Evolutionary conservation across 2,797 vertebrate genomes (phyloP), one percentile per base, ranked within the genome.

Genomic region (Synaphobranchus kaupii): DNA sequence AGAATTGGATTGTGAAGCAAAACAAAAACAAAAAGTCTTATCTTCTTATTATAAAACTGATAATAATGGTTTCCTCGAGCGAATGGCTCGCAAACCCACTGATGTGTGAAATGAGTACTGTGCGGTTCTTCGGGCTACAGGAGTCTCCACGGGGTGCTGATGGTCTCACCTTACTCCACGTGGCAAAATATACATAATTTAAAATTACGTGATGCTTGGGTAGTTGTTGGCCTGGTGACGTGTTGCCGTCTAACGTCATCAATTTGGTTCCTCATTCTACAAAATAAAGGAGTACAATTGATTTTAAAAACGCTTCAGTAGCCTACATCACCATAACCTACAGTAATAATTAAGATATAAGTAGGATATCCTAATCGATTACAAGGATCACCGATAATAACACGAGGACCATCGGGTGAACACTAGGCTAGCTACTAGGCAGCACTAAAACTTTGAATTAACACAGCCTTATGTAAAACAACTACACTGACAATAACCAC

Each of bases 161-260:
- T 34, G 39, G 78, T 48, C 78, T 81, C 78, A 81, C 78, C 78
- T 25, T 50, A 10, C 44, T 81, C 78, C 78, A 81, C 78, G 78
- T 81, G 78, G 78, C 78, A 81, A 50, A 39, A n/a, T 10, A n/a
- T 10, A 20, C 78, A 10, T 25, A 48, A 48, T 22, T 47, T 48
- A n/a, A 25, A 50, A 47, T 50, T 22, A 47, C 10, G 73, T 78
- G 73, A 44, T 39, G 34, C 39, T 78, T 78, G 2, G 15, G 17
- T 44, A 48, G 5, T 81, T 50, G 47, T 4, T 81, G 20, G 44
- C 47, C 25, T 81, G 17, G 22, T 20, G 47, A 78, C 73, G 22
- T 48, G 78, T 81, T 1, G 44, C 22, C 78, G 25, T 48, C 22
- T 50, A 81, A 48, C 47, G 7, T 48, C 20, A 50, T 50, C 8